Base-by-base conservation (phyloP, 2,888 invertebrate species). In the Acholoe squamosa region DNA sequence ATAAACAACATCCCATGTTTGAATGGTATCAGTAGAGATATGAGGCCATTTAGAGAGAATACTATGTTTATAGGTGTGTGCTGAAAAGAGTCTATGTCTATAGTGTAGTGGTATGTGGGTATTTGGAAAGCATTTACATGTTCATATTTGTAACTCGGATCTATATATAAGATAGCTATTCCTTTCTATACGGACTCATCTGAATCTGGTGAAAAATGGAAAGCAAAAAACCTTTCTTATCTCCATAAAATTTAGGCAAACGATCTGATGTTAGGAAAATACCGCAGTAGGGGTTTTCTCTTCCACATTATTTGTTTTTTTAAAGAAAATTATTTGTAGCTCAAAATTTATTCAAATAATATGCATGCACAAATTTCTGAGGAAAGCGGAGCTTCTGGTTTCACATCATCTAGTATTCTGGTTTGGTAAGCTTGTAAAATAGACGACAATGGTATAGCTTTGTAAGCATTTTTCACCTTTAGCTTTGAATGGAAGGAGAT, bases 1-100 rank as follows among this genome's bases (percentile, higher is more conserved):
- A 71, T 28, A 71, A 71, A 71, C 71, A 71, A 71, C 14, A 71
- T 28, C 28, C n/a, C 61, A n/a, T 61, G 22, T 61, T 61, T 61
- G 61, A 61, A 61, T n/a, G 5, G 61, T 19, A 61, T 61, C 61
- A 61, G 22, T 19, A 61, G 61, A 19, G 43, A 43, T 61, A 0
- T 3, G 61, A 19, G 61, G 61, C 61, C n/a, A n/a, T 61, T 61
- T n/a, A 61, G n/a, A 61, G 61, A 61, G 22, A 61, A 61, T 61
- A 61, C 3, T n/a, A 61, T 61, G 61, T n/a, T 61, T 61, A n/a
- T 61, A 61, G 61, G 19, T 14, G 61, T n/a, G 12, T n/a, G 19
- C 14, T 61, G 61, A 61, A 61, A n/a, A 61, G 19, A 61, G 61
- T n/a, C n/a, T 61, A 61, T 61, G n/a, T 14, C 61, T n/a, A 61